Percentiles rank a stretch among this genome's conserved stretches.
These are phyloP conservation scores for Chelmon rostratus DNA, from an alignment of 2,797 vertebrate species.

Conservation along the genomic window DNA sequence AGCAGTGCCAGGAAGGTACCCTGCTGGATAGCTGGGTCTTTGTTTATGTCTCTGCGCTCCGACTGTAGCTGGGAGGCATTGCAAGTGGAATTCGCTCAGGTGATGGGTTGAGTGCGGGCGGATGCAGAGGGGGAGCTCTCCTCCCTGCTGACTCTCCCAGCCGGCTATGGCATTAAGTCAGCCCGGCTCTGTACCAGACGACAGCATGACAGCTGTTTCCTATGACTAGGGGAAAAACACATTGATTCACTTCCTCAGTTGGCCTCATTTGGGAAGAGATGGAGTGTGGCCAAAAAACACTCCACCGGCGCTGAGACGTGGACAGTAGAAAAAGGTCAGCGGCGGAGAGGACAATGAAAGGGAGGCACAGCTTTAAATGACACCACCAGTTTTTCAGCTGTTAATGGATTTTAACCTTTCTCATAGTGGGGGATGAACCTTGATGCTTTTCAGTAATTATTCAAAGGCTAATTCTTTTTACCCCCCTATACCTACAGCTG, in stretches of 20 bases:
- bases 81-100: conserved; percentile 74
- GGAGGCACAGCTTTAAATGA: conserved; percentile 58
- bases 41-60: conserved; percentile 66
- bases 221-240: conserved; percentile 78
- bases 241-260: conserved; percentile 78
- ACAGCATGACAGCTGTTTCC: conserved; percentile 84
- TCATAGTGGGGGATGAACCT: conserved; percentile 49
- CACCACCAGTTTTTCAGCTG: conserved; percentile 58
- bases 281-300: conserved; percentile 76
- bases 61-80: conserved; percentile 67
- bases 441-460: conserved; percentile 32
- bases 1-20: conserved; percentile 46
- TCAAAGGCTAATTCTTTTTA: conserved; percentile 6
- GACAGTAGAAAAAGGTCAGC: conserved; percentile 77
- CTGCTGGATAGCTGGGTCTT: conserved; percentile 57
- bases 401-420: conserved; percentile 68
- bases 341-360: conserved; percentile 33
- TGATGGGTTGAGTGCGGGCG: conserved; percentile 74
- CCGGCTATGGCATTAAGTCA: conserved; percentile 77
- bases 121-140: conserved; percentile 54
- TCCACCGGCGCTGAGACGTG: conserved; percentile 48
- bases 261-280: conserved; percentile 80
- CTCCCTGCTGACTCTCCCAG: conserved; percentile 69
- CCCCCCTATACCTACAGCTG: neutral
- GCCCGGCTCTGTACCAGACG: conserved; percentile 68